Base-by-base conservation (phyloP, 2,888 invertebrate genomes). In the Lasioglossum marginatum region DNA sequence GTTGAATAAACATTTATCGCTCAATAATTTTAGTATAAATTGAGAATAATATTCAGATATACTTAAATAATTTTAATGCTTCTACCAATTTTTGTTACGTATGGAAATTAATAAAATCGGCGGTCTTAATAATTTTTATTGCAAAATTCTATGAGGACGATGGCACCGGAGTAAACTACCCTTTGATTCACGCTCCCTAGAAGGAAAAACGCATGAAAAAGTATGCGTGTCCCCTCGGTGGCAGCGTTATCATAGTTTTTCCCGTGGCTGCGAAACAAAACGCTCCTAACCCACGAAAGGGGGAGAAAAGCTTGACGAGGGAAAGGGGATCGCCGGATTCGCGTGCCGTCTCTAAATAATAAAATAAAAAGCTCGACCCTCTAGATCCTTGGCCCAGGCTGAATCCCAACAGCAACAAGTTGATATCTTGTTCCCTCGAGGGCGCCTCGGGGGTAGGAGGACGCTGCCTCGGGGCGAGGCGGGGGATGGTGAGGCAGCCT, bases 371-470 rank as follows among this genome's bases (percentile, higher is more conserved):
- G 75, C 84, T 86, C 88, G 81, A 88, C 89, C 86, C 87, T 87
- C 86, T 77, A 78, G 89, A 91, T 92, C 89, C 91, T 92, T 92
- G 90, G 91, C 88, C 86, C 87, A 87, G 88, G 88, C 92, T 92
- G 87, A 90, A 91, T 91, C 86, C 90, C 89, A 83, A 87, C 90
- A 92, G 94, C 94, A 94, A 94, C 94, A 94, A 94, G 94, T 94
- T 93, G 94, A 94, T 93, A 93, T 94, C 93, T 94, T 93, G 93
- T 92, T 91, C 91, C 88, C 87, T 84, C 83, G 85, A 82, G 83
- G 83, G 80, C 75, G 82, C 74, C 77, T 57, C 73, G 77, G 77
- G 82, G 74, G 52, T 63, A 76, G 79, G 81, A 79, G 83, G 77
- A 81, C 74, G 77, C 57, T 77, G 76, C 60, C 71, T 77, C 75